These are phyloP conservation scores for Eretmochelys imbricata DNA, from an alignment of 2,113 vertebrate species.

Conservation along the genomic window DNA sequence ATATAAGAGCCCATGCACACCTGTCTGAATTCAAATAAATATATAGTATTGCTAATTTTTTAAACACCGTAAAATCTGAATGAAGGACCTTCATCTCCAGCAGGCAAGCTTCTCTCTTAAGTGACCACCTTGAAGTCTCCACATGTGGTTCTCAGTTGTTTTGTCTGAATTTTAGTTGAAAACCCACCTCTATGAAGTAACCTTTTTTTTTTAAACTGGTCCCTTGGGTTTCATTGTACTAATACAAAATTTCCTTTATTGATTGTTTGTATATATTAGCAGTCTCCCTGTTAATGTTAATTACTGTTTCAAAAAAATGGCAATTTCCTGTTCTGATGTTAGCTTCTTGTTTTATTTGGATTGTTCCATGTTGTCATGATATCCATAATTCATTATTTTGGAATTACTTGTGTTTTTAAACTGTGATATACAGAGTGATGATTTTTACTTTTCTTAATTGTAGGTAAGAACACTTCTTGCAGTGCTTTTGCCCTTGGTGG, in stretches of 20 bases:
- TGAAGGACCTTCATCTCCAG: neutral
- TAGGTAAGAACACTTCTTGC: conserved; percentile 73
- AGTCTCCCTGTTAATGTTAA: conserved; percentile 63
- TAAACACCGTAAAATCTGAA: neutral
- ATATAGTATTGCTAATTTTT: neutral
- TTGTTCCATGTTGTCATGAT: conserved; percentile 32
- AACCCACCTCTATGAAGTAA: neutral
- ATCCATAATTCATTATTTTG: neutral
- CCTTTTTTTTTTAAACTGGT: neutral
- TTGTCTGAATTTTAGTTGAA: neutral
- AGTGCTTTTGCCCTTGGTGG: conserved; percentile 37
- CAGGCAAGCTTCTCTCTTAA: neutral
- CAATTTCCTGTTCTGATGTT: conserved; percentile 58
- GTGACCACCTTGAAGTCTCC: neutral
- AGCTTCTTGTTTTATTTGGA: conserved; percentile 59
- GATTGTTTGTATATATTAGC: conserved; percentile 57
- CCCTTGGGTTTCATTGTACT: conserved; percentile 24
- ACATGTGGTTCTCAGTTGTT: neutral
- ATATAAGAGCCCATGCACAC: neutral
- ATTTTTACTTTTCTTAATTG: conserved; percentile 55
- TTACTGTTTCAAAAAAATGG: conserved; percentile 66
- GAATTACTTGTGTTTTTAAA: conserved; percentile 28
- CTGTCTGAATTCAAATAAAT: neutral
- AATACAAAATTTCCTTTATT: conserved; percentile 39
- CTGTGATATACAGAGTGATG: neutral